Conservation (phyloP, 2,888 invertebrate species). For the Cremastobaeus sp. region DNA sequence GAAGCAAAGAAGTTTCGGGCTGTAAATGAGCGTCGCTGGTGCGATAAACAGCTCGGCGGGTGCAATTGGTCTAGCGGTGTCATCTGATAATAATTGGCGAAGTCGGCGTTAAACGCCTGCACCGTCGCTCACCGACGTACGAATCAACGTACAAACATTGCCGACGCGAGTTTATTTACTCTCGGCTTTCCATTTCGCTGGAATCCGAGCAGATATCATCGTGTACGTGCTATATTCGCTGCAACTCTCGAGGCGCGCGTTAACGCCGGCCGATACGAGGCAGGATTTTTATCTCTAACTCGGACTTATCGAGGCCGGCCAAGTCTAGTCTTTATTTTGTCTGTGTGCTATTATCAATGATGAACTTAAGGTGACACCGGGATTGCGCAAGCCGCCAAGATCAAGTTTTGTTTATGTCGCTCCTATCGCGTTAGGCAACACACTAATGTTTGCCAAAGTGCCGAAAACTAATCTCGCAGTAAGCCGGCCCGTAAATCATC, state of each 20-base stretch:
- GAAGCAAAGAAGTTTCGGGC: too few species aligned
- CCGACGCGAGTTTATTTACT: constrained; percentile 50
- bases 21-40: too few species aligned
- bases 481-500: constrained; percentile 34
- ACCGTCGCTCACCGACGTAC: constrained; percentile 35
- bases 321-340: constrained; percentile 76
- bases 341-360: constrained; percentile 76
- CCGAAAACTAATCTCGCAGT: constrained; percentile 53
- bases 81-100: constrained; percentile 48
- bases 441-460: constrained; percentile 52
- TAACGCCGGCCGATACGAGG: constrained; percentile 39
- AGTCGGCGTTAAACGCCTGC: constrained; percentile 46
- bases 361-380: constrained; percentile 77
- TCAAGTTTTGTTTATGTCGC: constrained; percentile 47
- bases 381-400: constrained; percentile 70
- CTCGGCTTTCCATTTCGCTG: constrained; percentile 57
- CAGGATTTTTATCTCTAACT: constrained; percentile 68
- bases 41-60: neutral
- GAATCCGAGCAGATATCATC: constrained; percentile 54
- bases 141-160: constrained; percentile 49
- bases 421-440: constrained; percentile 42
- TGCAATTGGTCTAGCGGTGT: constrained; percentile 25
- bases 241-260: constrained; percentile 37
- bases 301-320: constrained; percentile 68
- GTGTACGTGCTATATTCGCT: constrained; percentile 24